Evolutionary conservation across 1,140 invertebrate genomes (phyloP), one percentile per base, ranked within the genome.

Genomic region (Chionoecetes opilio): DNA sequence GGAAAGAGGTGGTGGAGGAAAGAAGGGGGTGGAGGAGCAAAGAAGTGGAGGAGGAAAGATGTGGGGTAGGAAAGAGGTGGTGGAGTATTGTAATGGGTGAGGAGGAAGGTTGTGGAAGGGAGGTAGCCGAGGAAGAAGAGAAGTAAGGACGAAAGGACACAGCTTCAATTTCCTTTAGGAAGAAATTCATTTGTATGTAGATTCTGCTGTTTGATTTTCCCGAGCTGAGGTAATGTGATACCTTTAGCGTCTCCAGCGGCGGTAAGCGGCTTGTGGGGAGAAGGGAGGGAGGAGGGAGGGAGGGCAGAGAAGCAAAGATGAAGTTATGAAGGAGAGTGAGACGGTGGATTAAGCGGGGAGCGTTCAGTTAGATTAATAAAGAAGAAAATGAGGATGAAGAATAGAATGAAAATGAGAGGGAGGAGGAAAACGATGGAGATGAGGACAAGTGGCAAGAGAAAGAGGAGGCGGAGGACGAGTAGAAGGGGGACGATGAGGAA

Each of bases 131-230:
- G 63, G 63, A n/a, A 21, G n/a, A 75, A 75, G 63, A 75, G n/a
- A 75, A 75, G 21, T 26, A 21, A 75, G 63, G n/a, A 75, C 63
- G 63, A n/a, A 75, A 26, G 63, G 63, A 75, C 63, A 75, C 21
- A n/a, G 88, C 53, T 90, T 90, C 88, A 53, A 53, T 53, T 53
- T 90, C 38, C 41, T 26, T 46, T 14, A 8, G 88, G 88, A 90
- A 90, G 88, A 90, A 90, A 90, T n/a, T 53, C 88, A 90, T 90
- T 90, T 90, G 88, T 90, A 90, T 90, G 88, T 90, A 90, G 38
- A 46, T 53, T 90, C 29, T 46, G 38, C n/a, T 53, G 88, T 53
- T 46, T 90, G 88, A 90, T 90, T 90, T 90, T 90, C 38, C 88
- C 21, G 41, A 90, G 88, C 26, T 90, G 88, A 34, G 88, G 53